Base-by-base conservation (phyloP, 2,888 invertebrate species). In the Rutpela maculata region DNA sequence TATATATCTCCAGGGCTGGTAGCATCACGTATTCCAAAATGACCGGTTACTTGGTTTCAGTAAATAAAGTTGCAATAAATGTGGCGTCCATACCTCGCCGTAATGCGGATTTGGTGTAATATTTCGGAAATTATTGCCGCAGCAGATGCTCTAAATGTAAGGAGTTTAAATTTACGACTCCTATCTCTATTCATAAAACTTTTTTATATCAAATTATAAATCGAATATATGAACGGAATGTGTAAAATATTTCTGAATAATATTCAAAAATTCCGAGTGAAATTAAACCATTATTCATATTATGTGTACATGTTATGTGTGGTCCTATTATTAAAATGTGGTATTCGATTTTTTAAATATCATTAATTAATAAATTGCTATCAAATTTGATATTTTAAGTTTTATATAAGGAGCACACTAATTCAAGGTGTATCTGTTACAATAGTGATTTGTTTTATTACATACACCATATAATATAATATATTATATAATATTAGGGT, bases 141-240 rank as follows among this genome's bases (percentile, higher is more conserved):
- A 60, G 65, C 67, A 60, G 72, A 63, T 76, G 72, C 43, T 22
- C 31, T 73, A 76, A 76, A 76, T 67, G 76, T 67, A 69, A 65
- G 76, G 31, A 62, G 38, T 73, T 72, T 22, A 56, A 68, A 74
- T 77, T 76, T 74, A 74, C 66, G 67, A 69, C 35, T 1, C 26
- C 63, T 18, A 68, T 50, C 56, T 63, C 50, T 31, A 77, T 69
- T 66, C 63, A 67, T 77, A 59, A 77, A 74, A 77, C 43, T 70
- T 76, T 76, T 75, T 74, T 67, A 68, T 68, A 62, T 62, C 31
- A 22, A 62, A 17, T 62, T 62, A 15, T 12, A 31, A n/a, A 10
- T 31, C n/a, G 11, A 31, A 31, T 15, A 26, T 10, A 22, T n/a
- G 50, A 50, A 15, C 50, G n/a, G 50, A 50, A 50, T 15, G n/a